Base-by-base conservation (phyloP, 2,113 vertebrate genomes). In the Cyprinodon tularosa region DNA sequence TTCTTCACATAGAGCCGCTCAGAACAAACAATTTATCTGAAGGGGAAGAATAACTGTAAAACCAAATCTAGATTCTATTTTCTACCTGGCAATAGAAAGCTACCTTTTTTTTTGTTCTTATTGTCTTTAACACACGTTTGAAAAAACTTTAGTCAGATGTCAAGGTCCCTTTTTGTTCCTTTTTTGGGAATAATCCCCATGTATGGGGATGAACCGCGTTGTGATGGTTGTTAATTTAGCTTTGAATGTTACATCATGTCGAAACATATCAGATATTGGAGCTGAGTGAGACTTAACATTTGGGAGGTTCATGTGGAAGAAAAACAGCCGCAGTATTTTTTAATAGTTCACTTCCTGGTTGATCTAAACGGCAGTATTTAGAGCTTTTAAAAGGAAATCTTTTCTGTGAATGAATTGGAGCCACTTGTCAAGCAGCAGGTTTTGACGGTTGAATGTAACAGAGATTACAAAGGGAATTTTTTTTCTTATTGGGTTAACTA, bases 381-480 rank as follows among this genome's bases (percentile, higher is more conserved):
- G 17, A 48, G 9, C n/a, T 65, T 76, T 12, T 29, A 9, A 66
- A 50, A 8, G 29, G 11, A 53, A 76, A 64, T 44, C 12, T 7
- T 60, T 64, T 71, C 60, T 69, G 66, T 71, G 40, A 67, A 67
- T 63, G 12, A 72, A 78, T 57, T 29, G 2, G 37, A 81, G 77
- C 64, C 78, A 68, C 61, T 39, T 63, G 59, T 81, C 66, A 2
- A 64, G 22, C 11, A 65, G 47, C 72, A 60, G 77, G 77, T 80
- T 75, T 68, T 70, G 57, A 73, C 71, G 8, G 76, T 47, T 57
- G 82, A 85, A 86, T 85, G 90, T 90, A 91, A 84, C 81, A 78
- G 66, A 71, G 78, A 73, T 71, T 68, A 84, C 68, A 89, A 92
- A 91, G 86, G 90, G 92, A 88, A 87, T 66, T 39, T 66, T 63